Conservation (phyloP, 2,888 invertebrate species). For the Synergus gifuensis region DNA sequence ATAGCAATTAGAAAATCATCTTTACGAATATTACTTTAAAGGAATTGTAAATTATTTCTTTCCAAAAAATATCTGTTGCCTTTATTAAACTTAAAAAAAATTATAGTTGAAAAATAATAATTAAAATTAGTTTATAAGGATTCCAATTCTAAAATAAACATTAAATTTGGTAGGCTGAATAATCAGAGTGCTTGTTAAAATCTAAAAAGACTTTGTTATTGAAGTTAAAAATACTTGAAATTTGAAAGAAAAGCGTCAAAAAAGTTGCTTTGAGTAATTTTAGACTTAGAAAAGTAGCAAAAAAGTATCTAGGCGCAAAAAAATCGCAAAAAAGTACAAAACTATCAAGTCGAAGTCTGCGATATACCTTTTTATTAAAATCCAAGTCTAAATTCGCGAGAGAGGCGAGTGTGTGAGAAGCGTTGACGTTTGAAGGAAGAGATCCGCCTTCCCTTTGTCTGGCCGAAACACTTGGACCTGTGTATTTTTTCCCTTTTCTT, state of each 20-base stretch:
- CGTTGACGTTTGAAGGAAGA: constrained; percentile 81
- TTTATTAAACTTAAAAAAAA: neutral
- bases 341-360: neutral
- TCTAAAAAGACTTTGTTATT: too few relatives aligned
- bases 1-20: neutral
- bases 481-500: constrained; percentile 71
- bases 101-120: neutral
- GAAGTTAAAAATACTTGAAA: too few relatives aligned
- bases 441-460: constrained; percentile 84
- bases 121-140: too few relatives aligned
- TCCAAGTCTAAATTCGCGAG: constrained; percentile 72
- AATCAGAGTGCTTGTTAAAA: too few relatives aligned
- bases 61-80: neutral
- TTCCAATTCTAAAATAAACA: too few relatives aligned
- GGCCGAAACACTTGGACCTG: constrained; percentile 76
- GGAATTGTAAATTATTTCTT: constrained; percentile 30
- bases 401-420: constrained; percentile 75
- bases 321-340: neutral
- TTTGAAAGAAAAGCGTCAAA: too few relatives aligned
- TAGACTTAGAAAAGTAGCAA: too few relatives aligned
- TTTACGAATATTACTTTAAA: too few relatives aligned
- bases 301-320: neutral
- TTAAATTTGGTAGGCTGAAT: too few relatives aligned
- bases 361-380: constrained; percentile 73
- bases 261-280: too few relatives aligned